Evolutionary conservation across 1,140 invertebrate species (phyloP), one percentile per base, ranked within the genome.

Genomic region (Saccostrea glomerata): DNA sequence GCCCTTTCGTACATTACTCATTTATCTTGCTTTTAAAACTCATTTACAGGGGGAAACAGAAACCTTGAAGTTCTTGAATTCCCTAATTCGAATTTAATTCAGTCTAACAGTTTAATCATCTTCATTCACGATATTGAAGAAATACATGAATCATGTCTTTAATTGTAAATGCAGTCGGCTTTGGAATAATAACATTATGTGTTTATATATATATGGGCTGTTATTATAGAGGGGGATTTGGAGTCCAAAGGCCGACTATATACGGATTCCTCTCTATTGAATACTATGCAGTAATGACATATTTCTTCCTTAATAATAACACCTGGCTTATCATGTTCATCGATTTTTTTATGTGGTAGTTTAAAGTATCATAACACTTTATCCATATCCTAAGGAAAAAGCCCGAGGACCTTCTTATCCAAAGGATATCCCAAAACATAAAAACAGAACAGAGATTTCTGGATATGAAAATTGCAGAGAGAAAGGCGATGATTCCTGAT

Each of bases 281-380:
- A 36, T 77, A 30, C 70, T 77, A 36, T 77, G 30, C 70, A 77
- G 13, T 73, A 30, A 73, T 77, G 70, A 77, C 70, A 77, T 77
- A 77, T 30, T 36, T 25, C 70, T 77, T 77, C 70, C 70, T 77
- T 15, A 77, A 77, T 77, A 77, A 25, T 36, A 77, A 77, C 70
- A 77, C 70, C 70, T 77, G 70, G 70, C 70, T 77, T 77, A 77
- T 77, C 70, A 30, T 36, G 30, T 77, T 36, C 60, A 77, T 77
- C 70, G 70, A 77, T 77, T 77, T 77, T n/a, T 30, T 77, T 77
- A 77, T 15, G 70, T 30, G 25, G 70, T 15, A 36, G 60, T 66
- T 66, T n/a, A 66, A 77, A 30, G 70, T 77, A 25, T 77, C 70
- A 77, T 77, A 63, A 25, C 66, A 30, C 12, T 73, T 25, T 25